Base-by-base conservation (phyloP, 2,888 invertebrate genomes). In the Lamellibrachia columna region DNA sequence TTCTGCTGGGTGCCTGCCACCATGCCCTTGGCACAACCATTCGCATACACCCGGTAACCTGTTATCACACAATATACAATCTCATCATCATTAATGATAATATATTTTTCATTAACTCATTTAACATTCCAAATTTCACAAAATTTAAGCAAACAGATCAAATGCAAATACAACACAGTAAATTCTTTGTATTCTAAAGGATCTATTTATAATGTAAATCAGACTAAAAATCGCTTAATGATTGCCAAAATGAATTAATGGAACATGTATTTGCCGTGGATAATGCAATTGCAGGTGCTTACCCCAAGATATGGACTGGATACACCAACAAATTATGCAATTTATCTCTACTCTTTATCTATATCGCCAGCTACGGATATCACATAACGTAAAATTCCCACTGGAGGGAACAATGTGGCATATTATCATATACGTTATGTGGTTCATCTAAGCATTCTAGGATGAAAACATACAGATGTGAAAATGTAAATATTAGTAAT, bases 31-130 rank as follows among this genome's bases (percentile, higher is more conserved):
- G 95, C 94, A 92, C 95, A 94, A 91, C 95, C 95, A 94, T 96
- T 96, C 52, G 96, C 95, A 94, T 95, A 96, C 53, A 96, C 94
- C 52, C 96, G 94, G 94, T 96, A 96, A 53, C 96, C 96, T 96
- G 94, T 75, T n/a, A 75, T 22, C 3, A 94, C 92, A 94, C 90
- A 58, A 28, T 92, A 91, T 90, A 75, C 75, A 75, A 22, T 15
- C 22, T 75, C 75, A 75, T 22, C 75, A 75, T 4, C 90, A 90
- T 11, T 22, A 6, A 91, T 11, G 40, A 91, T 75, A n/a, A 22
- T 11, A 6, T n/a, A 75, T 11, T 75, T 75, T 75, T 60, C 40
- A 11, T 22, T 75, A 22, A 53, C 53, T 22, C 91, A 53, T 11
- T 52, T 22, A 90, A 75, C 75, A 22, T 75, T 22, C 6, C 75